Evolutionary conservation across 2,888 invertebrate genomes (phyloP).

Genomic region (Galerucella calmariensis): DNA sequence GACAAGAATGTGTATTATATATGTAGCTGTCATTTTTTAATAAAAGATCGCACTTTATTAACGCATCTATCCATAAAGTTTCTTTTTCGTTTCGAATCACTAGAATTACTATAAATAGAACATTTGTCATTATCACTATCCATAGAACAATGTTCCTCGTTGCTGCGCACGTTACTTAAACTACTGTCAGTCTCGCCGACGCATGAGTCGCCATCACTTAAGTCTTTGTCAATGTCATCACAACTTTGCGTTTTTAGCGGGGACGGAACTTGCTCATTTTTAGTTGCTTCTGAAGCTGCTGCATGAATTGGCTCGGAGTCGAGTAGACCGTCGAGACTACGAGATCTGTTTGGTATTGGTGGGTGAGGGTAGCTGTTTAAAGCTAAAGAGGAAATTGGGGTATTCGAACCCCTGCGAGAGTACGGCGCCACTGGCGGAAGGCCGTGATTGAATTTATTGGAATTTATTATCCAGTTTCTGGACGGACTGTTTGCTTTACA

Average conservation of each 20-base stretch:
- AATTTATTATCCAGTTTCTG: slow-evolving; percentile 69
- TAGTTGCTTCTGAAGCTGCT: slow-evolving; percentile 45
- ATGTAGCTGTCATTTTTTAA: slow-evolving; percentile 59
- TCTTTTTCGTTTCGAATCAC: slow-evolving; percentile 74
- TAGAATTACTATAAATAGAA: slow-evolving; percentile 70
- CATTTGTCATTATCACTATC: slow-evolving; percentile 63
- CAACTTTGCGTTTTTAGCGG: slow-evolving; percentile 59
- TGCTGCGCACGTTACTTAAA: slow-evolving; percentile 49
- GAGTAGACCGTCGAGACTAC: slow-evolving; percentile 73
- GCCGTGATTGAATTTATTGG: slow-evolving; percentile 56
- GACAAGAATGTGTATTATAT: not conserved
- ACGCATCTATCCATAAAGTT: slow-evolving; percentile 89
- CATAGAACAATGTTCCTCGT: slow-evolving; percentile 50
- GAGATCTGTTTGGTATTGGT: slow-evolving; percentile 67
- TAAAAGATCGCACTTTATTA: slow-evolving; percentile 84
- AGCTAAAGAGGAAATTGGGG: slow-evolving; percentile 61
- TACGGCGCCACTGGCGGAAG: slow-evolving; percentile 62
- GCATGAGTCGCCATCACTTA: slow-evolving; percentile 43
- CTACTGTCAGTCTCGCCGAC: slow-evolving; percentile 58
- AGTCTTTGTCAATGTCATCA: slow-evolving; percentile 56
- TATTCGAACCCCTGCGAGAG: slow-evolving; percentile 63
- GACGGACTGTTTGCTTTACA: slow-evolving; percentile 76
- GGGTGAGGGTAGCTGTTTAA: slow-evolving; percentile 46
- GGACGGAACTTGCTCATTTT: slow-evolving; percentile 59
- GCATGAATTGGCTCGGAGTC: slow-evolving; percentile 59